Evolutionary conservation across 2,797 vertebrate genomes (phyloP).

Genomic region (Cichlasoma orientale): DNA sequence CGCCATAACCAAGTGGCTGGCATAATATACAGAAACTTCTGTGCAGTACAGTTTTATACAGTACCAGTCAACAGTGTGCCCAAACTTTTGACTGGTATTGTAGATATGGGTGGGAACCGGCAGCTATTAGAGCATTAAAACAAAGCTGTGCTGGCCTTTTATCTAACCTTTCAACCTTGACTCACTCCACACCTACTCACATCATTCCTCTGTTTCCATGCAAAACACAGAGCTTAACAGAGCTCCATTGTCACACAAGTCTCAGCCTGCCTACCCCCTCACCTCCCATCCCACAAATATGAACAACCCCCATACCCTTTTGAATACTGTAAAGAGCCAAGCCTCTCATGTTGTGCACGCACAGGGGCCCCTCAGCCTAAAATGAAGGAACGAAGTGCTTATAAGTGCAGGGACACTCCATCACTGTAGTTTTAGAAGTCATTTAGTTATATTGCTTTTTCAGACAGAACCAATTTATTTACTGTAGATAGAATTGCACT

Average conservation of each 20-base stretch:
- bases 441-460: slow-evolving; percentile 6
- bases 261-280: slow-evolving; percentile 24
- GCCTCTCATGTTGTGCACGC: neutral
- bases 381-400: neutral
- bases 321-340: slow-evolving; percentile 24
- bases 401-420: neutral
- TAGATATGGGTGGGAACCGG: slow-evolving; percentile 22
- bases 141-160: slow-evolving; percentile 15
- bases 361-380: neutral
- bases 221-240: slow-evolving; percentile 36
- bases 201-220: slow-evolving; percentile 32
- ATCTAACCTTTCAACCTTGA: slow-evolving; percentile 62
- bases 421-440: slow-evolving; percentile 2
- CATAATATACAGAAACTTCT: no score
- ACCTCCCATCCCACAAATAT: neutral
- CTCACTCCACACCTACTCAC: slow-evolving; percentile 55
- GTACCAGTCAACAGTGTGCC: no score
- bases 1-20: no score
- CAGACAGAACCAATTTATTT: neutral
- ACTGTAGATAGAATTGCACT: neutral
- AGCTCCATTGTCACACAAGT: slow-evolving; percentile 60
- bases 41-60: no score
- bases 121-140: neutral
- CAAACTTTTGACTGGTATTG: no score
- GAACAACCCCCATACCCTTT: neutral